Base-by-base conservation (phyloP, 2,888 invertebrate species). In the Eledona agricola region DNA sequence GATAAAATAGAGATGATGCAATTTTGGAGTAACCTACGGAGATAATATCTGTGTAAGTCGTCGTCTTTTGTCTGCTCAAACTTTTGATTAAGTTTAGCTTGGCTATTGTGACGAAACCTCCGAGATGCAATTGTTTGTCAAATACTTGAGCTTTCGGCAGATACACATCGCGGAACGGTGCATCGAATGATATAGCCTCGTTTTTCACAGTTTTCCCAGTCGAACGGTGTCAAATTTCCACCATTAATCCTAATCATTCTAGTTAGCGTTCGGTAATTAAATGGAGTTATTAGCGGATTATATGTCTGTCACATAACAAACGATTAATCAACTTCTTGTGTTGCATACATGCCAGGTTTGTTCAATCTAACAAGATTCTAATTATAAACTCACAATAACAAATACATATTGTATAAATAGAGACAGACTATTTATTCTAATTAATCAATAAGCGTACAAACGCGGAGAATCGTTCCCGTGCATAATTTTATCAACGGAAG, bases 51-150 rank as follows among this genome's bases (percentile, higher is more conserved):
- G 51, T 51, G 23, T 46, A 54, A 57, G 53, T 54, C 51, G 51
- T 57, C 51, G 52, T 49, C 59, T 58, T 57, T 64, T 62, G 64
- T 64, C 55, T 62, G 55, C 29, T 49, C 51, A 55, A 64, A 64
- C 55, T 64, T 62, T 64, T 64, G 60, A 62, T 62, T 60, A 61
- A 62, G 60, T 64, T 59, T 55, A 42, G 57, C 49, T 50, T 57
- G 51, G 54, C 54, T 51, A 57, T 60, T 63, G 59, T 60, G 58
- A 60, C 50, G 46, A 54, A 40, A 56, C 51, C 56, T 52, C 49
- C 35, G 31, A 54, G 37, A 54, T 54, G 54, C 54, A 54, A 54
- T 54, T 54, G 54, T 49, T 49, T 54, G 49, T 29, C 35, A 49
- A 54, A 23, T 23, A 54, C 37, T 23, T 13, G 26, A 13, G 25